phyloP scores from a whole-genome alignment of 92 coral and sea anemone species.

The Galaxea fascicularis region DNA sequence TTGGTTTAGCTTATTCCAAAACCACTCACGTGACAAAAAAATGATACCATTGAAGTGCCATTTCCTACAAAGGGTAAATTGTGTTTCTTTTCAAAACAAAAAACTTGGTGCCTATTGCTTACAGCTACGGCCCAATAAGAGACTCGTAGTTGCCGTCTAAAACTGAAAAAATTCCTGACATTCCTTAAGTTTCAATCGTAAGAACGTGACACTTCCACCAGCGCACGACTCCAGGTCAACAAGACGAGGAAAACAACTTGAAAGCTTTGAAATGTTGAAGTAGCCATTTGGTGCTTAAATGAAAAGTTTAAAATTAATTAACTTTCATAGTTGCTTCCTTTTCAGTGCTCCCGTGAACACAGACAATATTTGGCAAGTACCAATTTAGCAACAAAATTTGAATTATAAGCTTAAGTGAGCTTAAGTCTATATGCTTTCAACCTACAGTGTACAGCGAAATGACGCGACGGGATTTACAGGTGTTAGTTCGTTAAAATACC shows the following conservation, averaged over 20 bases:
- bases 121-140: neutral
- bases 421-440: too few relatives aligned
- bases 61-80: neutral
- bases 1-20: neutral
- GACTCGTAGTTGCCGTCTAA: neutral
- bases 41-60: neutral
- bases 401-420: too few relatives aligned
- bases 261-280: neutral
- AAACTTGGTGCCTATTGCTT: neutral
- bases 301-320: neutral
- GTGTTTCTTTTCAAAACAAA: neutral
- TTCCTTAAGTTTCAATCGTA: neutral
- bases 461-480: constrained; percentile 8
- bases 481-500: neutral
- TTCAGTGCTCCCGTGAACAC: neutral
- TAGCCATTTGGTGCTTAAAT: neutral
- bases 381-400: neutral
- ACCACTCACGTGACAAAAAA: neutral
- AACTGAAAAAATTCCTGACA: constrained; percentile 8
- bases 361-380: neutral
- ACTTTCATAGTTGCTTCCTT: neutral
- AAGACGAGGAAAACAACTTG: neutral
- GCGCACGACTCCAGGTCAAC: too few relatives aligned
- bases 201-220: neutral
- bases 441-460: neutral